Percentiles rank a stretch among this genome's conserved stretches.
These are phyloP conservation scores for Malurus alboscapulatus DNA, from an alignment of 2,113 vertebrate genomes.

Conservation along the genomic window DNA sequence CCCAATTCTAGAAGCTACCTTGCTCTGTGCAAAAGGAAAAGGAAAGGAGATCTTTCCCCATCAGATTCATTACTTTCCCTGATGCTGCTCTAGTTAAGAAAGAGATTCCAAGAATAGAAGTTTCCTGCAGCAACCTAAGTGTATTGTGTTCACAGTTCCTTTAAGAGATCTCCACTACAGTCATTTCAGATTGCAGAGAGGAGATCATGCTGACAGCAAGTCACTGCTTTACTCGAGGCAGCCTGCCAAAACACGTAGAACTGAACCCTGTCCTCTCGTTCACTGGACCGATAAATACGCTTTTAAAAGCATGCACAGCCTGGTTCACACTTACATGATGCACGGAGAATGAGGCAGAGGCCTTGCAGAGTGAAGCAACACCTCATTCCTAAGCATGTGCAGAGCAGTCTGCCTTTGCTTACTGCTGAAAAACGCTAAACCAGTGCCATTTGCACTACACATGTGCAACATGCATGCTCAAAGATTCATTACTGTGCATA, in stretches of 20 bases:
- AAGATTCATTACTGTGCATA: slow-evolving; percentile 48
- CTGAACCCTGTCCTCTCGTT: slow-evolving; percentile 33
- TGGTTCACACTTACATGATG: slow-evolving; percentile 62
- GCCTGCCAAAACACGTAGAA: neutral
- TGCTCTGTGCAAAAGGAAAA: neutral
- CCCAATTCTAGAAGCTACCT: neutral
- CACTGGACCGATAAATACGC: slow-evolving; percentile 4
- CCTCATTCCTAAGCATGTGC: slow-evolving; percentile 54
- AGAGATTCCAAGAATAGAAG: neutral
- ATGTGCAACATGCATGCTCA: slow-evolving; percentile 35
- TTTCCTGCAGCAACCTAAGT: neutral
- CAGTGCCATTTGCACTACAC: slow-evolving; percentile 34
- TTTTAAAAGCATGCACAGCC: slow-evolving; percentile 47
- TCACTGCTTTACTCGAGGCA: neutral
- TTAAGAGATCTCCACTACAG: neutral
- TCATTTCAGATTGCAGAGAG: neutral
- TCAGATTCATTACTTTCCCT: neutral
- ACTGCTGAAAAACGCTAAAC: neutral
- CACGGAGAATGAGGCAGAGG: slow-evolving; percentile 43
- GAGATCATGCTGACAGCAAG: neutral
- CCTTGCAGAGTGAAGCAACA: slow-evolving; percentile 38
- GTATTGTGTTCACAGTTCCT: neutral
- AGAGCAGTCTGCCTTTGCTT: slow-evolving; percentile 29
- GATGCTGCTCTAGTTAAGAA: neutral
- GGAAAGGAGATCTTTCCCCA: neutral